Base-by-base conservation (phyloP, 2,888 invertebrate species). In the Cecidostiba fungosa region DNA sequence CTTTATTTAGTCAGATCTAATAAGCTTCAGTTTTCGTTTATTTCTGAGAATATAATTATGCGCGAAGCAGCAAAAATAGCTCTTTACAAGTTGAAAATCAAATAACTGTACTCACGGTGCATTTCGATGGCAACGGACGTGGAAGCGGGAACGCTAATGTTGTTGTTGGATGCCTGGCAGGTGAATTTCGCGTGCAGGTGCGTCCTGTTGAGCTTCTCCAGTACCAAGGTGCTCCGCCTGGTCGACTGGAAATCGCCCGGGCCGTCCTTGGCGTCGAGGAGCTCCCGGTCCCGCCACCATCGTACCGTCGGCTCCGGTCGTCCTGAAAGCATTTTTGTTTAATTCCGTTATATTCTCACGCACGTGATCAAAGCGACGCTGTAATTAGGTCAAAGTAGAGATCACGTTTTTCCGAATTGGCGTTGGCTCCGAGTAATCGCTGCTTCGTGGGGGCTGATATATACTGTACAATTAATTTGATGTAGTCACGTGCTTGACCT, bases 101-200 rank as follows among this genome's bases (percentile, higher is more conserved):
- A 54, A 54, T 54, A 12, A 54, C 36, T 50, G 76, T 91, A 95
- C 96, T 96, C 93, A 97, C 97, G 95, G 91, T 96, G 95, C 94
- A 97, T 95, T 93, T 97, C 96, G 89, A 97, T 95, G 89, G 96
- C 95, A 85, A 97, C 95, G 87, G 95, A 95, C 59, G 96, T 95
- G 43, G 96, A 95, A 81, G 96, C 95, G 78, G 96, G 96, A 88
- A 95, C 95, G 88, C 95, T 96, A 92, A 96, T 95, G 92, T 96
- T 96, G 92, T 96, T 96, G 93, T 97, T 97, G 90, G 96, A 95
- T 43, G 97, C 97, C 93, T 96, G 96, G 93, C 97, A 97, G 86
- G 96, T 96, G 94, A 96, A 97, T 88, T 95, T 94, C 86, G 96
- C 96, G 93, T 96, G 96, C 89, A 97, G 95, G 94, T 97, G 96